Base-by-base conservation (phyloP, 1,140 invertebrate species). In the Saccostrea echinata region DNA sequence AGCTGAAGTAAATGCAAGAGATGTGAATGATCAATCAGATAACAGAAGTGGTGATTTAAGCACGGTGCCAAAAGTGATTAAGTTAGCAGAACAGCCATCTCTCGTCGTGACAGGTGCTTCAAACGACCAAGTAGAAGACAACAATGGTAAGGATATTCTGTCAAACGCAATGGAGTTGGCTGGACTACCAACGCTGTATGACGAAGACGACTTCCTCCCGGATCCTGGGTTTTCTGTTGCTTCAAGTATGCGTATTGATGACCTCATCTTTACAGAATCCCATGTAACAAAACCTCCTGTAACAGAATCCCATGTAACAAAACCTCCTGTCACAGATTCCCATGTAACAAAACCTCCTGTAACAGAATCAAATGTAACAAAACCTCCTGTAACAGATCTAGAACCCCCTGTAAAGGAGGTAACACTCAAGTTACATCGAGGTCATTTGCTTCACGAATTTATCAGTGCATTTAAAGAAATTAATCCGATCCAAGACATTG, bases 361-460 rank as follows among this genome's bases (percentile, higher is more conserved):
- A 33, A 9, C 35, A 86, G 27, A 57, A 76, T 24, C n/a, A 3
- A 0, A 13, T 24, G 61, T 8, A 87, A 35, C n/a, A 11, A 4
- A 43, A 11, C 35, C 68, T 68, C 33, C n/a, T 33, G 33, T 30
- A 33, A 9, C 35, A 86, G 27, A 57, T n/a, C n/a, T 33, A 53
- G 16, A 35, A 61, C 18, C 55, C 30, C 21, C 52, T 21, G 43
- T n/a, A 64, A 84, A 57, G 18, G 52, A 21, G 83, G 21, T 33
- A 43, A 24, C 27, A 21, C 33, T 35, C n/a, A 84, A 12, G 57
- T 21, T 88, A 9, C 86, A 89, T 24, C 52, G 86, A 51, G 85
- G 90, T 27, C 88, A 90, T 51, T 16, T 87, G 13, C 21, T 89
- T 52, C 81, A 80, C 82, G 84, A 89, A n/a, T 16, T 87, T 27